A percentile compares a stretch with the other conserved stretches of the same genome.
Evolutionary conservation across 2,113 vertebrate species (phyloP).

Genomic region (Bufo gargarizans): DNA sequence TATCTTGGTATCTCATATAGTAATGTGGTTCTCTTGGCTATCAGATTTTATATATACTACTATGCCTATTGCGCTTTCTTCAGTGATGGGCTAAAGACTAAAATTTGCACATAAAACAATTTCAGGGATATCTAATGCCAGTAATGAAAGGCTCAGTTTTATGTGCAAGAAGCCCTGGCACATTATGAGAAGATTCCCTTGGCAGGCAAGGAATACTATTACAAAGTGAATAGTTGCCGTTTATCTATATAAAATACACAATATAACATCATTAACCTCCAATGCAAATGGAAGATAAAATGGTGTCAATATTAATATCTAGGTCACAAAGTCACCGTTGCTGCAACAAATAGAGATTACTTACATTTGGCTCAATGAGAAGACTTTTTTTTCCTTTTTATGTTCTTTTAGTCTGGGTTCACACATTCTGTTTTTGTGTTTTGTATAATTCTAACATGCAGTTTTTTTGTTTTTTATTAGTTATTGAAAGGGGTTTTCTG

Average conservation of each 20-base stretch:
- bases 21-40: not conserved
- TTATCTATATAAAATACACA: conserved; percentile 30
- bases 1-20: not conserved
- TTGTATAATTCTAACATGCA: not conserved
- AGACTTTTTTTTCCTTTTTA: not conserved
- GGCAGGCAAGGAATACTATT: not conserved
- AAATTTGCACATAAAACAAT: not conserved
- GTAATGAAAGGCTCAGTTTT: not conserved
- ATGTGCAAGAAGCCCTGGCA: not conserved
- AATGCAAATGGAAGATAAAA: conserved; percentile 3
- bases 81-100: not conserved
- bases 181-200: conserved; percentile 6
- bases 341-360: not conserved
- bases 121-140: not conserved
- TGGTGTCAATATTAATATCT: not conserved
- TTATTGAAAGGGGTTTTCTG: no score
- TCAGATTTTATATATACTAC: not conserved
- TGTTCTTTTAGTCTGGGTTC: not conserved
- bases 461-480: no score
- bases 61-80: not conserved
- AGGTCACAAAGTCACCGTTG: not conserved
- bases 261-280: not conserved
- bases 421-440: not conserved
- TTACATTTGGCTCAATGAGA: not conserved
- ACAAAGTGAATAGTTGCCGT: not conserved